Evolutionary conservation across 2,888 invertebrate genomes (phyloP).

Genomic region (Caenorhabditis sp.): DNA sequence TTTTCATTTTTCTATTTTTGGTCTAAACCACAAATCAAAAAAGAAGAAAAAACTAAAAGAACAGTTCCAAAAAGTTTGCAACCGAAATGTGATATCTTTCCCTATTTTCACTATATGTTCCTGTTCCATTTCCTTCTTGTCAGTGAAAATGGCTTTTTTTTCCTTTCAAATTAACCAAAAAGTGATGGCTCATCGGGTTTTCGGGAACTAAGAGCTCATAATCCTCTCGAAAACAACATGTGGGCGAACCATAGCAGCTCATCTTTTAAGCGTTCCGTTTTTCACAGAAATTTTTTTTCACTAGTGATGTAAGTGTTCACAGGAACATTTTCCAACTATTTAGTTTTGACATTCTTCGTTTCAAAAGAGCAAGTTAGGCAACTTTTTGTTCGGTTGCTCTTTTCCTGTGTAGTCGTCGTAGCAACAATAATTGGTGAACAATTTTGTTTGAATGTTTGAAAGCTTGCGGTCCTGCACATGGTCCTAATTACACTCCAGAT

Average conservation of each 20-base stretch:
- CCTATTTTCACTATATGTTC: slow-evolving; percentile 2
- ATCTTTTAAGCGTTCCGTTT: slow-evolving; percentile 4
- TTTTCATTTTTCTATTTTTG: too few species aligned
- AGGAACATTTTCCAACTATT: not conserved
- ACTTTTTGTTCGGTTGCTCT: slow-evolving; percentile 1
- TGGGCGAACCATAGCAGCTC: not conserved
- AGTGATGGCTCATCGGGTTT: slow-evolving; percentile 3
- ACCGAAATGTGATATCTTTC: slow-evolving; percentile 54
- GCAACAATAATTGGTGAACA: slow-evolving; percentile 42
- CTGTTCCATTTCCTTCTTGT: not conserved
- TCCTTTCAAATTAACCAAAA: slow-evolving; percentile 3
- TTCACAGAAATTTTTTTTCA: not conserved
- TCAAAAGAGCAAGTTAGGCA: not conserved
- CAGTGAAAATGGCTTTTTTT: too few species aligned
- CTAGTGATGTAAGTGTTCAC: not conserved
- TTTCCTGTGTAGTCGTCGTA: not conserved
- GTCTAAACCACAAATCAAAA: slow-evolving; percentile 3
- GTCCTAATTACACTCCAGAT: slow-evolving; percentile 53
- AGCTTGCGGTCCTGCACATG: slow-evolving; percentile 15
- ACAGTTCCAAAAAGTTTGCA: slow-evolving; percentile 48
- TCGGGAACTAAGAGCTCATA: slow-evolving; percentile 3
- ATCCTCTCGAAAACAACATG: slow-evolving; percentile 13
- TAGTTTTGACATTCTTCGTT: not conserved
- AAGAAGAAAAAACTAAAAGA: slow-evolving; percentile 7
- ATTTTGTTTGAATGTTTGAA: slow-evolving; percentile 14